Base-by-base conservation (phyloP, 2,888 invertebrate species). In the Sinopyrophorus schimmeli region DNA sequence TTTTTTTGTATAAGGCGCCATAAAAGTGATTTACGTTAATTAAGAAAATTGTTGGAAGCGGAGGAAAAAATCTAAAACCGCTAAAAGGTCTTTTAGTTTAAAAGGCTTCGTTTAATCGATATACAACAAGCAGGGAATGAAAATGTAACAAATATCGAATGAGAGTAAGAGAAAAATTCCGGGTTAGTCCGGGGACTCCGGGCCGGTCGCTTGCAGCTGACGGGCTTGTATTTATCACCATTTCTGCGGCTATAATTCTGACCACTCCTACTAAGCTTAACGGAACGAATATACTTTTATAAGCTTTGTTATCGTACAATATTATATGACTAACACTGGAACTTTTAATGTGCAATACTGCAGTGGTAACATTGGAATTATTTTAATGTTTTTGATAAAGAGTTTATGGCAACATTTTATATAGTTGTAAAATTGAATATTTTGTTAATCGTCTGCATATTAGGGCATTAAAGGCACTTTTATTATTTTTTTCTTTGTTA, bases 281-380 rank as follows among this genome's bases (percentile, higher is more conserved):
- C 53, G 34, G 44, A 46, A 48, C 55, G 53, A 55, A 57, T 53
- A 58, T 55, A 60, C 56, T 60, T 58, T 59, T 60, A 58, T 57
- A 60, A 60, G 60, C 58, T 55, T 47, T 47, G 57, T 58, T 60
- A 60, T 60, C 60, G 55, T 44, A 20, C 28, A 47, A 49, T 40
- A 55, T 57, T 60, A 57, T 60, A 54, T 35, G 53, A 52, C 49
- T 44, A 35, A 52, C 31, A 52, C 44, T 38, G n/a, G 47, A 55
- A 57, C 50, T 54, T 60, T 58, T 58, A 60, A 60, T 58, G 57
- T 54, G 49, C 47, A 47, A 53, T 48, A 52, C 40, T 54, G 54
- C 55, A 52, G 26, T 32, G 43, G 28, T 41, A 44, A 47, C 47
- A 54, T 53, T 54, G 28, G 47, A 49, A 52, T 52, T 43, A 50